phyloP scores from a whole-genome alignment of 2,797 vertebrate genomes.

The Glyptemys insculpta region DNA sequence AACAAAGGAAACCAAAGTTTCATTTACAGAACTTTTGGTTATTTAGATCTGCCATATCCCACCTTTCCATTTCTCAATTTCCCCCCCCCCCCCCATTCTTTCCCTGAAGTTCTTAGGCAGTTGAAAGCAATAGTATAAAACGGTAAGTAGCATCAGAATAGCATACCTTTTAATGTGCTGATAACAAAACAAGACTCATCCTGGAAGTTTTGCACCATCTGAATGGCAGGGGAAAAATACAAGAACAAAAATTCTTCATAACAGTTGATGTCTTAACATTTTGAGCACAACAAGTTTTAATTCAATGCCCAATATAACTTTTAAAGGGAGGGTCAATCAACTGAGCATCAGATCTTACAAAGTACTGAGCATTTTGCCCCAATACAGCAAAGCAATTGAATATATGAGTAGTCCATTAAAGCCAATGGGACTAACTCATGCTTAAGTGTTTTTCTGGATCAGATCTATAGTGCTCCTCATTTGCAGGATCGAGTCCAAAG shows the following conservation, averaged over 20 bases:
- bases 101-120: not conserved
- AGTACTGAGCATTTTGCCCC: not conserved
- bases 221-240: constrained; percentile 65
- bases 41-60: not conserved
- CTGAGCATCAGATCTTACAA: not conserved
- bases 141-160: not conserved
- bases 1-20: not conserved
- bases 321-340: not conserved
- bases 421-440: not conserved
- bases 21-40: not conserved
- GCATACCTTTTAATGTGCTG: constrained; percentile 91
- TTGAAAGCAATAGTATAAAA: not conserved
- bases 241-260: constrained; percentile 12
- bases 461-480: not conserved
- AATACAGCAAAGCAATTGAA: not conserved
- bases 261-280: not conserved
- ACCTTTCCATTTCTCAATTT: not conserved
- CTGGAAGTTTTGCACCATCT: constrained; percentile 96
- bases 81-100: too few species aligned
- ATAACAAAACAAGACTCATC: constrained; percentile 95
- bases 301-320: not conserved
- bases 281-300: constrained; percentile 2
- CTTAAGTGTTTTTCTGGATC: not conserved
- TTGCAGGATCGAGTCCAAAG: not conserved
- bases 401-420: not conserved